Evolutionary conservation across 2,797 vertebrate species (phyloP).

Genomic region (Thalassophryne amazonica): DNA sequence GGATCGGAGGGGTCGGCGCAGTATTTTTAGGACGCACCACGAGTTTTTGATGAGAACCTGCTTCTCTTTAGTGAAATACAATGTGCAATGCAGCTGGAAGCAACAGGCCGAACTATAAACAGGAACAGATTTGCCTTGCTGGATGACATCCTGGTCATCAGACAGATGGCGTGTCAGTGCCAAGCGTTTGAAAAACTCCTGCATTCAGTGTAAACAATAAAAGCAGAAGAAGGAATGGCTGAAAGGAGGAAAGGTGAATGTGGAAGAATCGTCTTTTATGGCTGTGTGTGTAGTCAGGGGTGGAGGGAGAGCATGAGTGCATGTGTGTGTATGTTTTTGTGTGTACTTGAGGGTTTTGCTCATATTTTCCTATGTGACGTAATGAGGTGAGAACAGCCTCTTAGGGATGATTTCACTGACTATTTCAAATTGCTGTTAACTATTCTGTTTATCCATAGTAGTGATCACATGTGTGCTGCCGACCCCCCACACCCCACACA

Average conservation of each 20-base stretch:
- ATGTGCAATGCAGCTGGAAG: slow-evolving; percentile 25
- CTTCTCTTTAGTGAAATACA: slow-evolving; percentile 12
- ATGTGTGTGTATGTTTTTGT: slow-evolving; percentile 7
- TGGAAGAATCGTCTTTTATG: slow-evolving; percentile 60
- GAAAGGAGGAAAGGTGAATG: slow-evolving; percentile 31
- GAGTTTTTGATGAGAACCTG: slow-evolving; percentile 22
- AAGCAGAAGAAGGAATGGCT: not conserved
- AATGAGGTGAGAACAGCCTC: not conserved
- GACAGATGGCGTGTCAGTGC: not conserved
- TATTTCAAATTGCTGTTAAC: slow-evolving; percentile 1
- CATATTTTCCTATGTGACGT: slow-evolving; percentile 45
- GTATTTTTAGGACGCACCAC: slow-evolving; percentile 47
- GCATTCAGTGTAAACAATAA: slow-evolving; percentile 10
- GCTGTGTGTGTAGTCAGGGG: slow-evolving; percentile 37
- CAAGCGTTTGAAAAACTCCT: too few species aligned
- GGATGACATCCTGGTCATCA: slow-evolving; percentile 5
- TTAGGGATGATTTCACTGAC: slow-evolving; percentile 8
- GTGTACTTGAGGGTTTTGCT: slow-evolving; percentile 3
- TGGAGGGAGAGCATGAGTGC: slow-evolving; percentile 4
- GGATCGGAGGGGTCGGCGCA: slow-evolving; percentile 7
- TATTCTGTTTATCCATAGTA: slow-evolving; percentile 1
- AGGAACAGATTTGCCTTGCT: slow-evolving; percentile 18
- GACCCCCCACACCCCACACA: too few species aligned
- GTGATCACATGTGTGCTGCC: slow-evolving; percentile 6
- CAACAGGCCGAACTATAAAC: slow-evolving; percentile 17